A percentile compares a stretch with the other conserved stretches of the same genome.
phyloP scores from a whole-genome alignment of 1,140 invertebrate genomes.

The Lordiphosa stackelbergi region DNA sequence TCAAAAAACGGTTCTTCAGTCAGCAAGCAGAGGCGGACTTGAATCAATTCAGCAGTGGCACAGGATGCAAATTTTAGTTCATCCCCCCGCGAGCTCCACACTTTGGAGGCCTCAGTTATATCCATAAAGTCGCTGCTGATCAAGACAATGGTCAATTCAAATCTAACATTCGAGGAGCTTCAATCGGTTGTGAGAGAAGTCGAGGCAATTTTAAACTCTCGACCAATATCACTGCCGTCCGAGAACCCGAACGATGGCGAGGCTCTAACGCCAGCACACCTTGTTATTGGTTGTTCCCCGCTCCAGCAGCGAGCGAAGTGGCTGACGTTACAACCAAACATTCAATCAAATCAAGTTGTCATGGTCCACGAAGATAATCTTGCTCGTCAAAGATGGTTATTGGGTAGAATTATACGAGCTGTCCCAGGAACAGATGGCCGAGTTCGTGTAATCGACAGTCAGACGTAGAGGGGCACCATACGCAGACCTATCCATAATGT shows the following conservation, averaged over 20 bases:
- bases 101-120: conserved; percentile 47
- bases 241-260: too few species aligned
- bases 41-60: neutral
- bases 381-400: too few species aligned
- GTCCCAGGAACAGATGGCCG: too few species aligned
- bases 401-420: too few species aligned
- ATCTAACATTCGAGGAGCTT: neutral
- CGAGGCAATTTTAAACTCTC: neutral
- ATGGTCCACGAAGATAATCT: too few species aligned
- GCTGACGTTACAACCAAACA: too few species aligned
- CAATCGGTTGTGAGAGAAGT: neutral
- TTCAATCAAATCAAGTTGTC: too few species aligned
- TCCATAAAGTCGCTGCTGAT: conserved; percentile 9
- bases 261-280: neutral
- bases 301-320: too few species aligned
- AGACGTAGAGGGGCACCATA: too few species aligned
- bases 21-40: neutral
- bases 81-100: conserved; percentile 31
- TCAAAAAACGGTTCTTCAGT: neutral
- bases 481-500: too few species aligned
- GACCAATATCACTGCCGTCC: neutral
- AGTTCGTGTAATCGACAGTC: too few species aligned
- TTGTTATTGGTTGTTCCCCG: too few species aligned
- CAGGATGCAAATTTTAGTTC: neutral
- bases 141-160: neutral